Base-by-base conservation (phyloP, 2,113 vertebrate species). In the Carassius carassius region DNA sequence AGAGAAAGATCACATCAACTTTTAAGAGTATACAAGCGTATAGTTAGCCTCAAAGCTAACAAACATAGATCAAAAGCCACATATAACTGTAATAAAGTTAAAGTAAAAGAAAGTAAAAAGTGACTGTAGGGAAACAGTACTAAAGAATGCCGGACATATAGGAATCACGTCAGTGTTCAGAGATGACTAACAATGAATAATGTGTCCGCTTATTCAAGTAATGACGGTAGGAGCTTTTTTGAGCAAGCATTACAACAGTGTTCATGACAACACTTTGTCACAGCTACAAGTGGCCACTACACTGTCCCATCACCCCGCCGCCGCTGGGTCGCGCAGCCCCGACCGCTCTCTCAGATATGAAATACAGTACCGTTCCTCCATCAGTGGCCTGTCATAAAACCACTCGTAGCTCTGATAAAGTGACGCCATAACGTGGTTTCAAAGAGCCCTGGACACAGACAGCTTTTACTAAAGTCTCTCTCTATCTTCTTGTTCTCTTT, bases 381-480 rank as follows among this genome's bases (percentile, higher is more conserved):
- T 84, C 78, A 78, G 49, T 37, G 49, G 74, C 74, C 80, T 79
- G 78, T 87, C 70, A 78, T 21, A 85, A 54, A 70, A 56, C 12
- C 79, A 81, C 82, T 88, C 51, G 76, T 44, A 51, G 76, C 82
- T 82, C 69, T 72, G 82, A 86, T 85, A 81, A 58, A 58, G 19
- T 32, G 79, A 83, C 47, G 83, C 73, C 81, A 87, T 74, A 80
- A 51, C 17, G 29, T 11, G n/a, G 7, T 72, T 44, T 29, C 13
- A 13, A 79, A 67, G 47, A 21, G 29, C 75, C 32, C 69, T 16
- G 47, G 19, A 54, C 47, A 77, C 69, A 82, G 25, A 82, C 67
- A 13, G 47, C 49, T 72, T 56, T 67, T 23, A 37, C 62, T 25
- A 78, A n/a, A 25, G 78, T 54, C 19, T 65, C 67, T 80, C 49